Evolutionary conservation across 2,888 invertebrate species (phyloP), one percentile per base, ranked within the genome.

Genomic region (Hypercompe scribonia): DNA sequence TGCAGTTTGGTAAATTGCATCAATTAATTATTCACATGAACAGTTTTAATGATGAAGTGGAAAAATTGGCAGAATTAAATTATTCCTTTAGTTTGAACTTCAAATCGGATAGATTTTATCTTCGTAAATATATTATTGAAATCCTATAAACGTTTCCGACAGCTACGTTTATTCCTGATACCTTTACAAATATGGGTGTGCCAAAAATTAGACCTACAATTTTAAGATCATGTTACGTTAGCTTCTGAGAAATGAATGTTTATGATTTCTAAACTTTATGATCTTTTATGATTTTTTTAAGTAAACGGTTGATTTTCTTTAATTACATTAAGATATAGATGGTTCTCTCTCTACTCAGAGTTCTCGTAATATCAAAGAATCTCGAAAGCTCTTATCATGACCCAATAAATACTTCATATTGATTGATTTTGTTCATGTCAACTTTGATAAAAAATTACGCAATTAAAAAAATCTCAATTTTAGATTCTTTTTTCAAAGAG

Each of bases 361-460:
- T 69, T 70, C 77, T 73, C 64, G 68, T 66, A 64, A 66, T 15
- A n/a, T 42, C 24, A 68, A 78, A 75, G 68, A 71, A 76, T 64
- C 74, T 83, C 68, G 64, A 75, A 70, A 15, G 69, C 77, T 84
- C 82, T 84, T 50, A 77, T 70, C 77, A 73, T 78, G 80, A 77
- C 78, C 77, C 80, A 69, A 70, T 68, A 68, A 72, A 70, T n/a
- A 74, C 73, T 80, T 77, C 65, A 69, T 71, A 74, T 73, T 72
- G 77, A 74, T 77, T 67, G 64, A 68, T 58, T 58, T 28, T 3
- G 72, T 34, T n/a, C n/a, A n/a, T 39, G 71, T 34, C 69, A 69
- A 65, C 54, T 64, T 68, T 71, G 46, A 28, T 64, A n/a, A 58
- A 28, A 5, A 58, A 58, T 28, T 28, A 28, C 24, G 50, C 10